Percentiles rank a stretch among this genome's conserved stretches.
Evolutionary conservation across 1,140 invertebrate species (phyloP).

Genomic region (Heliconius eleuchia): DNA sequence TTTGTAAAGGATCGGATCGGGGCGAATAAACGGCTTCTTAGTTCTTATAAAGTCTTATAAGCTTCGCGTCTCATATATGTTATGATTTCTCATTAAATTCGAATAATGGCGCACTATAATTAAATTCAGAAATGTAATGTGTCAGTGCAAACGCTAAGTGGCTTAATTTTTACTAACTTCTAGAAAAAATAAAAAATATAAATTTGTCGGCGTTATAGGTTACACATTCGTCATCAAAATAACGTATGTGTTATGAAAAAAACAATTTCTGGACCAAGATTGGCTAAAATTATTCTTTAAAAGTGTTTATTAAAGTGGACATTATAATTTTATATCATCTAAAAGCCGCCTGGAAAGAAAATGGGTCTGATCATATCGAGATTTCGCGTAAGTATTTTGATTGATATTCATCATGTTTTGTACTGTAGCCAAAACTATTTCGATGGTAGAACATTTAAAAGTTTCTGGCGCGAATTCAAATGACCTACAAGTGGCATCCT

Average conservation of each 20-base stretch:
- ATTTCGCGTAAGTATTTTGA: constrained; percentile 60
- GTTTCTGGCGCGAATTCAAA: constrained; percentile 62
- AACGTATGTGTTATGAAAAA: constrained; percentile 53
- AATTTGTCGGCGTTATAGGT: constrained; percentile 60
- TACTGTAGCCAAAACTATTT: constrained; percentile 68
- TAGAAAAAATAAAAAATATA: constrained; percentile 3
- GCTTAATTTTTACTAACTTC: background rate
- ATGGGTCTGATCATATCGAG: constrained; percentile 70
- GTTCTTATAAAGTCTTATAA: constrained; percentile 27
- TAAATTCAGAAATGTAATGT: constrained; percentile 28
- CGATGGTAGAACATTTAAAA: constrained; percentile 50
- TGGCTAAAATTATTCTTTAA: constrained; percentile 43
- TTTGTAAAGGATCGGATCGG: constrained; percentile 11
- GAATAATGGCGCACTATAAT: background rate
- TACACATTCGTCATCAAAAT: constrained; percentile 64
- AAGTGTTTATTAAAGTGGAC: constrained; percentile 42
- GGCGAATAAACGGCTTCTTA: constrained; percentile 34
- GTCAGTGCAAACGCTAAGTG: constrained; percentile 17
- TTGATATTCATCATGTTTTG: constrained; percentile 54
- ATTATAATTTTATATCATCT: background rate
- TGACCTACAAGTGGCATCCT: constrained; percentile 40
- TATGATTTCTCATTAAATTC: constrained; percentile 1
- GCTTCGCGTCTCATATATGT: constrained; percentile 43
- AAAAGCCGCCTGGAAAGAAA: constrained; percentile 41
- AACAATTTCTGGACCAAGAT: constrained; percentile 60